These are phyloP conservation scores for Athene cunicularia DNA, from an alignment of 2,113 vertebrate species.

Conservation along the genomic window DNA sequence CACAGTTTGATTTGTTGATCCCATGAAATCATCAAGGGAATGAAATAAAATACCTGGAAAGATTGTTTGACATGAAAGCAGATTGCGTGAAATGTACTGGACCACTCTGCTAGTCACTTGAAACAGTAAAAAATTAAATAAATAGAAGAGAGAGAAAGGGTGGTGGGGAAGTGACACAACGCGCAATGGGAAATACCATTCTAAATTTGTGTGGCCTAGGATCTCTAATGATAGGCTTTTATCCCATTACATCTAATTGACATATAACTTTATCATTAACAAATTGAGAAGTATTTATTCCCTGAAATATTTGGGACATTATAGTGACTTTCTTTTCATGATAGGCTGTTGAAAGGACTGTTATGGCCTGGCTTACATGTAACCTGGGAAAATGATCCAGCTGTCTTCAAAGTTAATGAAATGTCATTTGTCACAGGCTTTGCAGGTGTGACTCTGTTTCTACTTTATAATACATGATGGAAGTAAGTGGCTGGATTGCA, in stretches of 20 bases:
- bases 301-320: slow-evolving; percentile 78
- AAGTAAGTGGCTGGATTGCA: slow-evolving; percentile 29
- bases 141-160: neutral
- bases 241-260: slow-evolving; percentile 82
- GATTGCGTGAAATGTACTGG: slow-evolving; percentile 30
- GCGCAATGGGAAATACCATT: slow-evolving; percentile 67
- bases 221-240: slow-evolving; percentile 73
- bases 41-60: slow-evolving; percentile 57
- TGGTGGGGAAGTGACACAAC: neutral
- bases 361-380: slow-evolving; percentile 74
- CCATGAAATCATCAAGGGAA: slow-evolving; percentile 50
- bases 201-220: slow-evolving; percentile 67
- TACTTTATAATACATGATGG: slow-evolving; percentile 55
- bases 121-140: slow-evolving; percentile 38
- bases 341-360: slow-evolving; percentile 77
- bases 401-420: slow-evolving; percentile 82
- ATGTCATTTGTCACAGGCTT: slow-evolving; percentile 83
- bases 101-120: neutral
- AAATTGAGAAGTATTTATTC: slow-evolving; percentile 78
- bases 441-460: slow-evolving; percentile 84
- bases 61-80: slow-evolving; percentile 21
- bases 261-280: slow-evolving; percentile 80
- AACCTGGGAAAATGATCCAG: slow-evolving; percentile 80
- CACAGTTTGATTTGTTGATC: slow-evolving; percentile 64
- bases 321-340: slow-evolving; percentile 73